Evolutionary conservation across 64 coral and sea anemone species (phyloP), one percentile per base, ranked within the genome.

Genomic region (Montipora cactus): DNA sequence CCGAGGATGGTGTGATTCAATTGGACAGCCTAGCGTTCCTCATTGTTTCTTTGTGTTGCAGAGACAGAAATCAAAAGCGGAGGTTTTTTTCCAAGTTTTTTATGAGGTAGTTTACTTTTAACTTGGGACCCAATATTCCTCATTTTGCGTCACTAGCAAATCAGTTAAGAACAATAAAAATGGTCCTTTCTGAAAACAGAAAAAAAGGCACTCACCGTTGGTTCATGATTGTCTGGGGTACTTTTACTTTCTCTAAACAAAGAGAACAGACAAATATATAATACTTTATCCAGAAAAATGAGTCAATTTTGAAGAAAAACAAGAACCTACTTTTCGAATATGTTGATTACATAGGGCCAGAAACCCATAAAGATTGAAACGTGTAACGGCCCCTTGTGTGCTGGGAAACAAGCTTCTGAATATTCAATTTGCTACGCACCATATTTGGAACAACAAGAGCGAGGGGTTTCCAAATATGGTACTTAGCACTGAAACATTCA

Each of bases 201-300:
- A 78, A 2, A 16, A 44, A 78, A 15, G 0, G 0, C 9, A 61
- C 76, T 52, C 55, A 89, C 76, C 87, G 2, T 55, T 52, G 51
- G 23, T 89, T 89, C 82, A 71, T 86, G 44, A 70, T 47, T 50
- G 44, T 70, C 21, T 93, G 76, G 55, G 92, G 92, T 37, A 93
- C 92, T 88, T 93, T 93, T 22, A 93, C 75, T 55, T 87, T 85
- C 66, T 93, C 92, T 93, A 23, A 16, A 81, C 80, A 80, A 71
- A 44, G 46, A 28, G 67, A 75, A 86, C 25, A 7, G 76, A 62
- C 11, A 83, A 76, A 5, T 19, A 25, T 53, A 4, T 10, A 89
- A 44, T 77, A 13, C n/a, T 3, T 13, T 44, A 15, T 58, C 75
- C 79, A 72, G 59, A 78, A 5, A 2, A n/a, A 78, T 3, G 9